Base-by-base conservation (phyloP, 1,140 invertebrate species). In the Aphelenchoides fujianensis region DNA sequence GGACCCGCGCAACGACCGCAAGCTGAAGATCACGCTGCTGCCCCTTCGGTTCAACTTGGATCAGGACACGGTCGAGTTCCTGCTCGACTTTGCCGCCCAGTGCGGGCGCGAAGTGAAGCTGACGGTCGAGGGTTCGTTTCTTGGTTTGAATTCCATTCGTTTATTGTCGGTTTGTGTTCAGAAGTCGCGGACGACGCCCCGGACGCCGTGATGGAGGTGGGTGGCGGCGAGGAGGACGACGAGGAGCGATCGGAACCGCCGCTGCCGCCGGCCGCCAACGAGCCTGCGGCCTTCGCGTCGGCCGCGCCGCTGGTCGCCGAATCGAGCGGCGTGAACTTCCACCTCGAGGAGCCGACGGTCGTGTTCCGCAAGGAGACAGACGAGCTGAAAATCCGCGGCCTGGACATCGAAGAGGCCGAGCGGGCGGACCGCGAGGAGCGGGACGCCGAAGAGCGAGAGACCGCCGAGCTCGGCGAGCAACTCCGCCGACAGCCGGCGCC, bases 11-110 rank as follows among this genome's bases (percentile, higher is more conserved):
- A 61, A 67, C 3, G 79, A 82, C 59, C 77, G 68, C 1, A 80
- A 72, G 35, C 36, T 82, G 30, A 69, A 79, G n/a, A 68, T 82
- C 27, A 64, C 74, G 30, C 28, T 82, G 32, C 30, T 76, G n/a
- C 80, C 79, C 0, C 72, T 80, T 27, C 70, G 80, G 23, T 36
- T 80, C 3, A 80, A 80, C 55, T 31, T 82, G 16, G 79, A 80
- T 74, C 79, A 80, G 37, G 79, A 80, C 57, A 80, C 80, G 5
- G 41, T 82, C 5, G 80, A 82, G 36, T 80, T 80, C 62, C 34
- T 80, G 9, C 52, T 55, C 30, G 79, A 80, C 36, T 80, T 80
- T 59, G 59, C 68, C 28, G 23, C 41, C 23, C 41, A 48, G 23
- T 48, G 41, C 23, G 41, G 41, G 23, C 41, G 41, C 23, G 41